Evolutionary conservation across 2,797 vertebrate species (phyloP).

Genomic region (Semotilus atromaculatus): DNA sequence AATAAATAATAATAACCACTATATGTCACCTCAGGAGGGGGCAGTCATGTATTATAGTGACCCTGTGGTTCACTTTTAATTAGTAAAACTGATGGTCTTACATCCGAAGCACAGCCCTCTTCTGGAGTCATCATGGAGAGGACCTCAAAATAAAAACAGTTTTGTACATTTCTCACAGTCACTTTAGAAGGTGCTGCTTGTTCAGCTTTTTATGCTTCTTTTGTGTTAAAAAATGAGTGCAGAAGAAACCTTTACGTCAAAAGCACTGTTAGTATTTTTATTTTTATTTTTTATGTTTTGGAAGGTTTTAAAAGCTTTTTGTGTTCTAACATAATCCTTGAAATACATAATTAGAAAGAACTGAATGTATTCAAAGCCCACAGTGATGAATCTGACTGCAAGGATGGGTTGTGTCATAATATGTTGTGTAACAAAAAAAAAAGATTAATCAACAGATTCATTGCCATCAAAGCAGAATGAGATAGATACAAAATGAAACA

Average conservation of each 20-base stretch:
- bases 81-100: not conserved
- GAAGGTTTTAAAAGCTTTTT: not conserved
- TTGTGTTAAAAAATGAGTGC: not conserved
- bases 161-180: not conserved
- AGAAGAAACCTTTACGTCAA: not conserved
- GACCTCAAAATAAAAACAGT: not conserved
- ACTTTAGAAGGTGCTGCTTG: not conserved
- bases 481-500: not conserved
- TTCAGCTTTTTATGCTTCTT: not conserved
- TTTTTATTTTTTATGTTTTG: not conserved
- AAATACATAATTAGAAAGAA: not conserved
- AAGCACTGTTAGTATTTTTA: not conserved
- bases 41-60: not conserved
- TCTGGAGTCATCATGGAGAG: not conserved
- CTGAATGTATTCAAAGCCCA: not conserved
- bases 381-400: not conserved
- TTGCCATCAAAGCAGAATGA: slow-evolving; percentile 1
- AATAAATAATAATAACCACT: not conserved
- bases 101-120: not conserved
- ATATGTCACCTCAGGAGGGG: not conserved
- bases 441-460: slow-evolving; percentile 2
- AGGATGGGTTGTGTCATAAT: not conserved
- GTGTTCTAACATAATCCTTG: not conserved
- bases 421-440: not conserved
- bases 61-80: not conserved